Conservation (phyloP, 2,888 invertebrate species). For the Eilema caniola region DNA sequence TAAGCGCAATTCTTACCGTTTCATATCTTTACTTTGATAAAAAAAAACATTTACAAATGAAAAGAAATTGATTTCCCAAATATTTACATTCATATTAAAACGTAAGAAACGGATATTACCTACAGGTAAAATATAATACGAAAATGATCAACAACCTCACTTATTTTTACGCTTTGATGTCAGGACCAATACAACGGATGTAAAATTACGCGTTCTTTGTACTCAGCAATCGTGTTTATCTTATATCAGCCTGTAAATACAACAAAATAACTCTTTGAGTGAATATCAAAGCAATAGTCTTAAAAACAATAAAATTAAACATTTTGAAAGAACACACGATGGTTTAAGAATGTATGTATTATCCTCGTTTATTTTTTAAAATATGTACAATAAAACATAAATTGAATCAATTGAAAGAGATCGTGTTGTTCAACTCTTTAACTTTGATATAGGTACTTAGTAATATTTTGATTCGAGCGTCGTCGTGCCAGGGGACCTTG, state of each 20-base stretch:
- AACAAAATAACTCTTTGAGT: constrained; percentile 9
- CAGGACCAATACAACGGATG: constrained; percentile 1
- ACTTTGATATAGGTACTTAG: too few species aligned
- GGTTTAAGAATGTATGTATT: too few species aligned
- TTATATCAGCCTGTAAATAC: constrained; percentile 6
- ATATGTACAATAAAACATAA: too few species aligned
- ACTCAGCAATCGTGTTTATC: constrained; percentile 8
- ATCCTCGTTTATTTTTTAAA: too few species aligned
- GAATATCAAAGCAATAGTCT: not conserved
- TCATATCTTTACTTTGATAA: constrained; percentile 15
- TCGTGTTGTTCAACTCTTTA: too few species aligned
- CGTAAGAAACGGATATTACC: constrained; percentile 22
- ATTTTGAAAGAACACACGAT: too few species aligned
- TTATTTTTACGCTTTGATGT: constrained; percentile 28
- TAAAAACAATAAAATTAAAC: too few species aligned
- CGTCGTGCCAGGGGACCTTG: too few species aligned
- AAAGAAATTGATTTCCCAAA: constrained; percentile 16
- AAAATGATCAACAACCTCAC: constrained; percentile 32
- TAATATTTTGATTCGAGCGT: too few species aligned
- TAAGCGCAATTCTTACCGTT: constrained; percentile 10
- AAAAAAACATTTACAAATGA: constrained; percentile 13
- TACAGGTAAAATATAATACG: constrained; percentile 16
- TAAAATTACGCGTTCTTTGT: constrained; percentile 25
- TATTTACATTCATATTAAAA: constrained; percentile 31
- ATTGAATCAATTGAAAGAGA: too few species aligned